Base-by-base conservation (phyloP, 1,140 invertebrate genomes). In the Leptestheria dahalacensis region DNA sequence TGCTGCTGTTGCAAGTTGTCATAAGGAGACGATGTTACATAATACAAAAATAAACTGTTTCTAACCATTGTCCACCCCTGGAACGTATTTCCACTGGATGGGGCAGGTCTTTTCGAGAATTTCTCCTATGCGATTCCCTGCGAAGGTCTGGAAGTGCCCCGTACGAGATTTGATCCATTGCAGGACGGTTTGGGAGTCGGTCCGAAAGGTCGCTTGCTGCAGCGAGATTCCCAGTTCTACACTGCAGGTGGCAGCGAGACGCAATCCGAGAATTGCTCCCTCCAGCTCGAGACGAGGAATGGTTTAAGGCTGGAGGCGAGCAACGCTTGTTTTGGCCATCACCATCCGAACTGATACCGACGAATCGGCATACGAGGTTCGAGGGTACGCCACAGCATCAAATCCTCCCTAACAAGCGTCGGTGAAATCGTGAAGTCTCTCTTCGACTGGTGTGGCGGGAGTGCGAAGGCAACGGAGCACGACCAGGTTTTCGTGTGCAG, bases 211-310 rank as follows among this genome's bases (percentile, higher is more conserved):
- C 3, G 23, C 28, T 29, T 26, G 10, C 15, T 53, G 2, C 9
- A 63, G 26, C 29, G 61, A 55, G 0, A 61, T 4, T 29, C 49
- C 21, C 3, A 61, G 52, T 6, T 55, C 24, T 23, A 64, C 20
- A 20, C n/a, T 11, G 6, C 65, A 49, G 0, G 47, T 41, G 0
- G 29, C 25, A 3, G 48, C 55, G 18, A 71, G 52, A 9, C 67
- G 65, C 2, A 69, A 65, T 6, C 75, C 59, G 15, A 76, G 51
- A 1, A 68, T 48, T 6, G 75, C 74, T 9, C 68, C 74, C 55
- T 65, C 68, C 20, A 78, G 63, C 65, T 78, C 77, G 20, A 78
- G 64, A 61, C 72, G 53, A 4, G 77, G 75, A 24, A 79, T 66
- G n/a, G 71, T 69, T 15, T 68, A 53, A 12, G 55, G 59, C 65